Base-by-base conservation (phyloP, 2,113 vertebrate genomes). In the Anarhynchus alexandrinus region DNA sequence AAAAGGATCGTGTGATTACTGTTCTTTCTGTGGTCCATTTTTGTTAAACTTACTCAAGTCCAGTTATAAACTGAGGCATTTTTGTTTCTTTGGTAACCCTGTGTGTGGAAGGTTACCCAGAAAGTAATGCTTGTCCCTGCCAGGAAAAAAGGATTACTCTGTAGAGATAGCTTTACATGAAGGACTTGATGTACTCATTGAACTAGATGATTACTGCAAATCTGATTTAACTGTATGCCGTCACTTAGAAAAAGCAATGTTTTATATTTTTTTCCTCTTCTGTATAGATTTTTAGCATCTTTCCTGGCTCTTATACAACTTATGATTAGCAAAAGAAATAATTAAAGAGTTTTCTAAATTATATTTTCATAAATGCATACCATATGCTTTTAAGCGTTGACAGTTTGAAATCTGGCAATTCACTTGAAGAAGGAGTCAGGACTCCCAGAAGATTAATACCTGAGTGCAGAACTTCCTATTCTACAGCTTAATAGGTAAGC, bases 401-500 rank as follows among this genome's bases (percentile, higher is more conserved):
- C 74, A 92, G 82, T 91, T 90, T 86, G 74, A 80, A 94, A 94
- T 90, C 73, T 86, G 89, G 64, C 86, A 88, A 15, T 86, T 93
- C 89, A 91, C 20, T 88, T 55, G 89, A 77, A 82, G 92, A 67
- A 80, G n/a, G 55, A 87, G 77, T 91, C 70, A 65, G 26, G 69
- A 19, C 76, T 87, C 78, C 87, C 85, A 85, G 10, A 87, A 96
- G 87, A 95, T 82, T 43, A 84, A 95, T 91, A 96, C 97, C 97
- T 97, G 97, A 98, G 97, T 96, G 94, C 94, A 97, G 70, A 87
- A 88, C 74, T 77, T 95, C 61, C 82, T 97, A 97, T 82, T 87
- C 95, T 98, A 93, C 66, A 94, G 86, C 90, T 96, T 54, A 11
- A 32, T 71, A 88, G 88, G 47, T 89, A 90, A 95, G 84, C 40